phyloP scores from a whole-genome alignment of 2,888 invertebrate genomes.

The Dicyrtomina minuta region DNA sequence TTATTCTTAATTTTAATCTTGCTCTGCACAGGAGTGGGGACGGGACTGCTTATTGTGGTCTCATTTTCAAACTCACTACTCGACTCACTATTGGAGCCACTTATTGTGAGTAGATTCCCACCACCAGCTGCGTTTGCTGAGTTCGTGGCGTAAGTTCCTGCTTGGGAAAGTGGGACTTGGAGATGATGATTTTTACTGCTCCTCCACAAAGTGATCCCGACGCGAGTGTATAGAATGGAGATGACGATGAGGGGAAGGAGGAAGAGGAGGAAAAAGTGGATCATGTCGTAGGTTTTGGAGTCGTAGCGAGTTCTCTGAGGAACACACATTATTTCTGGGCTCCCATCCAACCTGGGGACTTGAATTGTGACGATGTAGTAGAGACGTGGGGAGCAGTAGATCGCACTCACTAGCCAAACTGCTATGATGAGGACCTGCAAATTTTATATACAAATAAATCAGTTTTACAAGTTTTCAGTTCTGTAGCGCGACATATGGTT shows the following conservation, averaged over 20 bases:
- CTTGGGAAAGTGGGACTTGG: too few relatives aligned
- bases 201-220: too few relatives aligned
- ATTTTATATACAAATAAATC: too few relatives aligned
- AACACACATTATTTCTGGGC: constrained; percentile 71
- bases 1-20: too few relatives aligned
- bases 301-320: constrained; percentile 74
- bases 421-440: constrained; percentile 64
- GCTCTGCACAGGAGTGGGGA: constrained; percentile 6
- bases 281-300: constrained; percentile 74
- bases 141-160: too few relatives aligned
- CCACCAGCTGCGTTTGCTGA: background rate
- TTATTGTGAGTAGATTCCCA: constrained; percentile 2
- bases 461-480: too few relatives aligned
- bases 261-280: constrained; percentile 80
- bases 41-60: background rate
- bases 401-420: constrained; percentile 80
- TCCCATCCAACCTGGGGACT: constrained; percentile 60
- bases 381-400: too few relatives aligned
- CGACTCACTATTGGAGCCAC: constrained; percentile 14
- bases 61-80: constrained; percentile 15
- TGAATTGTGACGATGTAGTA: constrained; percentile 67
- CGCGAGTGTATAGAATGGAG: constrained; percentile 75
- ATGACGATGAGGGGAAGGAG: constrained; percentile 78
- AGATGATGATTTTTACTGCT: constrained; percentile 51
- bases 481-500: too few relatives aligned